These are phyloP conservation scores for Mythimna lalbum DNA, from an alignment of 2,888 invertebrate genomes.

Conservation along the genomic window DNA sequence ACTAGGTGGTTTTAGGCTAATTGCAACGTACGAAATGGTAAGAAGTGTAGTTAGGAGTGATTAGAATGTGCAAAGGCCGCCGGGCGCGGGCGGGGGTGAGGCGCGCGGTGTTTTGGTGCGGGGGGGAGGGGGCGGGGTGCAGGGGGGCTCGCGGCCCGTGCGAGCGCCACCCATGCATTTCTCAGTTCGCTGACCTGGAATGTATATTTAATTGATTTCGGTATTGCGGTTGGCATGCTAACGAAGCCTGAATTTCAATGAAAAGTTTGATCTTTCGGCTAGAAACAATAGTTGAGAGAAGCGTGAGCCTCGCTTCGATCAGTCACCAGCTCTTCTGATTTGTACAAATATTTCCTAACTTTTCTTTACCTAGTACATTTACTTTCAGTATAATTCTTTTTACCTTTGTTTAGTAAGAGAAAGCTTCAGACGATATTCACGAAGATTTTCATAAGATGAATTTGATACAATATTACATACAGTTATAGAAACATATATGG, in stretches of 20 bases:
- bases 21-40: conserved; percentile 35
- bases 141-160: conserved; percentile 42
- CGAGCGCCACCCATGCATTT: conserved; percentile 78
- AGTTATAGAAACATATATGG: background rate
- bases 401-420: background rate
- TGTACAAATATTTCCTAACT: background rate
- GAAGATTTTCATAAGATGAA: background rate
- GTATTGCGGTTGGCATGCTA: conserved; percentile 77
- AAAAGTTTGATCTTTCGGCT: conserved; percentile 73
- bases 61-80: conserved; percentile 54
- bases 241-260: conserved; percentile 73
- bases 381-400: background rate
- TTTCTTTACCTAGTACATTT: background rate
- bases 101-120: conserved; percentile 3
- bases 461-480: background rate
- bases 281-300: conserved; percentile 60
- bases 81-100: conserved; percentile 19
- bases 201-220: conserved; percentile 85
- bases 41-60: conserved; percentile 52
- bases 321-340: conserved; percentile 22
- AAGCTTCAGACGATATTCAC: background rate
- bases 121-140: conserved; percentile 16
- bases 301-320: conserved; percentile 24
- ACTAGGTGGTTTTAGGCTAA: conserved; percentile 34
- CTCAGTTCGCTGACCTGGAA: conserved; percentile 83